Conservation (phyloP, 2,113 vertebrate genomes). For the Isichthys henryi region DNA sequence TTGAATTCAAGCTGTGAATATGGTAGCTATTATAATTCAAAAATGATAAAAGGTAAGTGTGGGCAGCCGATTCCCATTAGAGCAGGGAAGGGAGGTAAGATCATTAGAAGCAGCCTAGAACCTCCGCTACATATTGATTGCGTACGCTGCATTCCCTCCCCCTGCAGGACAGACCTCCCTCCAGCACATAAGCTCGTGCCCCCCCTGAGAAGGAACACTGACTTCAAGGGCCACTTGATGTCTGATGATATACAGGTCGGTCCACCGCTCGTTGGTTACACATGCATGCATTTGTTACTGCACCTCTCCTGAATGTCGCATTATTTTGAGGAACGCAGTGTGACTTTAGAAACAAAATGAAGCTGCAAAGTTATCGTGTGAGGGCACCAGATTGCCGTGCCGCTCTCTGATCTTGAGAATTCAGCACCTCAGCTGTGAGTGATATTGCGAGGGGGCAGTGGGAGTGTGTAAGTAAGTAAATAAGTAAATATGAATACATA, state of each 20-base stretch:
- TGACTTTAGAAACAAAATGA: background rate
- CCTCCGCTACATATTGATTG: conserved; percentile 25
- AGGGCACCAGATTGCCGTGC: too few relatives aligned
- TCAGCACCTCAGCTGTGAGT: background rate
- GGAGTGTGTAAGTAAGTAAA: background rate
- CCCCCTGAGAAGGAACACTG: conserved; percentile 68
- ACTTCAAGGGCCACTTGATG: conserved; percentile 71
- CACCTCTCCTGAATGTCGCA: background rate
- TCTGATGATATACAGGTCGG: conserved; percentile 83
- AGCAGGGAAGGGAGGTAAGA: background rate
- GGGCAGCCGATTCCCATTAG: background rate
- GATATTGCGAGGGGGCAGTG: background rate
- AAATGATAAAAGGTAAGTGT: background rate
- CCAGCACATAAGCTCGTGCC: conserved; percentile 74
- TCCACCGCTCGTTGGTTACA: conserved; percentile 18
- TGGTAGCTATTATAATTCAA: background rate
- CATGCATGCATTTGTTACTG: background rate
- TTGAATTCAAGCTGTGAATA: background rate
- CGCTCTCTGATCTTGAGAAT: background rate
- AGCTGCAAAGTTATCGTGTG: background rate
- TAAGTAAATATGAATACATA: background rate
- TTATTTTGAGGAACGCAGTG: background rate
- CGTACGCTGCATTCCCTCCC: conserved; percentile 41
- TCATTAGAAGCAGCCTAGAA: background rate
- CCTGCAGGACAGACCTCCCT: conserved; percentile 71